Conservation (phyloP, 2,113 vertebrate genomes). For the Colistium nudipinnis region DNA sequence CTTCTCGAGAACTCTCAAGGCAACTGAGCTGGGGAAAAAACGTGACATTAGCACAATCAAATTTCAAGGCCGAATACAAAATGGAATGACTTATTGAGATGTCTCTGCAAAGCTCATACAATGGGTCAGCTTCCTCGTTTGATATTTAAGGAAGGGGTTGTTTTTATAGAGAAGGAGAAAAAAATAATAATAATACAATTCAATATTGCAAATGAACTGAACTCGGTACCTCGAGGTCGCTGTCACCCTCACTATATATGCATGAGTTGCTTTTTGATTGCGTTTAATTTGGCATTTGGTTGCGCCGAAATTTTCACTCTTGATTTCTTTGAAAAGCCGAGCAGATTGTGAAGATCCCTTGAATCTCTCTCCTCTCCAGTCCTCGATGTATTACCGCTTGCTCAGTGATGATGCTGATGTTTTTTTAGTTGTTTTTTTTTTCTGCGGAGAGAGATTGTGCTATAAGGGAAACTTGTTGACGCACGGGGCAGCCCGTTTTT, state of each 20-base stretch:
- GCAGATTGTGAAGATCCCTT: background rate
- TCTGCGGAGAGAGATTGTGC: constrained; percentile 38
- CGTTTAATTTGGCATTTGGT: background rate
- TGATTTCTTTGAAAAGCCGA: background rate
- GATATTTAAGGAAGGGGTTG: background rate
- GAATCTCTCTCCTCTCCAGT: constrained; percentile 37
- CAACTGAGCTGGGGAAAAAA: constrained; percentile 27
- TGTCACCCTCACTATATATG: background rate
- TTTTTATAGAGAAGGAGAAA: background rate
- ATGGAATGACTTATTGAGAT: constrained; percentile 46
- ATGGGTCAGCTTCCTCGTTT: background rate
- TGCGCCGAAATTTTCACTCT: constrained; percentile 29
- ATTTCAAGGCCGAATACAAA: constrained; percentile 34
- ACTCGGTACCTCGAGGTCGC: background rate
- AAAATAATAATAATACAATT: too few relatives aligned
- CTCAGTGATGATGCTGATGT: constrained; percentile 53
- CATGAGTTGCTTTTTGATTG: constrained; percentile 8
- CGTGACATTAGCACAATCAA: constrained; percentile 41
- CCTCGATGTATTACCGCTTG: constrained; percentile 42
- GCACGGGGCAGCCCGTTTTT: constrained; percentile 40
- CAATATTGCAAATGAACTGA: background rate
- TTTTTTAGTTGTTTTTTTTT: constrained; percentile 33
- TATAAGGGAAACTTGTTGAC: constrained; percentile 56
- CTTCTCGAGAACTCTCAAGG: constrained; percentile 5
- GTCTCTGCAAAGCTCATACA: constrained; percentile 17